Evolutionary conservation across 2,113 vertebrate species (phyloP), one percentile per base, ranked within the genome.

Genomic region (Suricata suricatta): DNA sequence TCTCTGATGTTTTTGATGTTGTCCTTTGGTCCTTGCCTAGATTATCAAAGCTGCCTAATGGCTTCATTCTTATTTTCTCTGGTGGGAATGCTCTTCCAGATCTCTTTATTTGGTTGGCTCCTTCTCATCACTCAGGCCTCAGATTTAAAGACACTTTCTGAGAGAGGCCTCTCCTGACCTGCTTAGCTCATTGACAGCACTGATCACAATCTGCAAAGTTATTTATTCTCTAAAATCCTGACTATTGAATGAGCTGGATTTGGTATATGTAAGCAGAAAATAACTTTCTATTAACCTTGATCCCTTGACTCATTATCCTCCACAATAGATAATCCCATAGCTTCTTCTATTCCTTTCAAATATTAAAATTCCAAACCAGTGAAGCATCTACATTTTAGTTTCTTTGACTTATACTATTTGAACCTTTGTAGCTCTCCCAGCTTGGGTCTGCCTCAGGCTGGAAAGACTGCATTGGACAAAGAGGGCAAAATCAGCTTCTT

Each of bases 221-320:
- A 54, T 76, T 68, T 95, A 33, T 87, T 44, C 17, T 60, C 14
- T 60, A 14, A 57, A 97, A 91, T 52, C 31, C 21, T 79, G 60
- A 60, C 41, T 79, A 63, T 35, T 31, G 31, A 69, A 88, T 84
- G 38, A 84, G 12, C 33, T 2, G 0, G 77, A 69, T 81, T 83
- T 97, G 44, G 17, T 64, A 12, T 74, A 31, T 92, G 12, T 76
- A 76, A 71, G 17, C 27, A 90, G 47, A 94, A 89, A 72, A 72
- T 80, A 92, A 21, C n/a, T 91, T 82, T 77, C 33, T 79, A 63
- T 84, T 84, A 92, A 68, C 16, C 47, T 90, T 41, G 31, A 94
- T 92, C 80, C 96, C 38, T 87, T 77, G 66, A 96, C 35, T 95
- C 35, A 93, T 89, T 95, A 93, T 72, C 25, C 31, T 83, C n/a